Conservation (phyloP, 1,140 invertebrate genomes). For the Drosophila arizonae region DNA sequence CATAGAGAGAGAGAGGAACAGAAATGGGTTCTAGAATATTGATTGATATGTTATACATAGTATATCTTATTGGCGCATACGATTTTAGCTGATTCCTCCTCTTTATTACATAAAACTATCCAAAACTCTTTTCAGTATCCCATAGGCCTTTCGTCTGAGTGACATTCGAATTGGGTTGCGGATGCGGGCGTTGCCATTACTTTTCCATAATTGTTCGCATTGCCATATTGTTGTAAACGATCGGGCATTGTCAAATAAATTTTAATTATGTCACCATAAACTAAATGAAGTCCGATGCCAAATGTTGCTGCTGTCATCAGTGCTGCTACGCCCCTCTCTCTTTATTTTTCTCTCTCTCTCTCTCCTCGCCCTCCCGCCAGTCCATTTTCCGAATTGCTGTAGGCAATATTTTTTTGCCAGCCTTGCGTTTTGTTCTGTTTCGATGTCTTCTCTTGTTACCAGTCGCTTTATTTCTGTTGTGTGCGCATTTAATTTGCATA, state of each 20-base stretch:
- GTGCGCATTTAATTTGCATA: conserved; percentile 76
- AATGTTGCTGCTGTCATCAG: conserved; percentile 38
- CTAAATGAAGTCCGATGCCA: conserved; percentile 45
- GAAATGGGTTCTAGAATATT: no score
- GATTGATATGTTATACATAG: no score
- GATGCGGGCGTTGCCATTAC: conserved; percentile 35
- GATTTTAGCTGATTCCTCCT: no score
- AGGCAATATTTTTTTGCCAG: conserved; percentile 48
- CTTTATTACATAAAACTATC: no score
- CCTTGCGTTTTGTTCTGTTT: conserved; percentile 33
- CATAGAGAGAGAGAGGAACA: no score
- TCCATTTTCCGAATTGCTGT: background rate
- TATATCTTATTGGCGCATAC: no score
- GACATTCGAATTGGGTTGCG: background rate
- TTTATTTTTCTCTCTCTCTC: background rate
- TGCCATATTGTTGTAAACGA: conserved; percentile 31
- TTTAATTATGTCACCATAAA: conserved; percentile 77
- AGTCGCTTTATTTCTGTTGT: conserved; percentile 57
- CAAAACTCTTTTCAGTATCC: conserved; percentile 6
- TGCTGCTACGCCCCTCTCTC: background rate
- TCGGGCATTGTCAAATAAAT: conserved; percentile 61
- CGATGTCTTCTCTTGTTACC: conserved; percentile 43
- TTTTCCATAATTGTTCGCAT: conserved; percentile 40
- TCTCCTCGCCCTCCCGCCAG: background rate
- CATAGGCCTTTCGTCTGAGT: no score